Evolutionary conservation across 2,113 vertebrate species (phyloP).

Genomic region (Lycaon pictus): DNA sequence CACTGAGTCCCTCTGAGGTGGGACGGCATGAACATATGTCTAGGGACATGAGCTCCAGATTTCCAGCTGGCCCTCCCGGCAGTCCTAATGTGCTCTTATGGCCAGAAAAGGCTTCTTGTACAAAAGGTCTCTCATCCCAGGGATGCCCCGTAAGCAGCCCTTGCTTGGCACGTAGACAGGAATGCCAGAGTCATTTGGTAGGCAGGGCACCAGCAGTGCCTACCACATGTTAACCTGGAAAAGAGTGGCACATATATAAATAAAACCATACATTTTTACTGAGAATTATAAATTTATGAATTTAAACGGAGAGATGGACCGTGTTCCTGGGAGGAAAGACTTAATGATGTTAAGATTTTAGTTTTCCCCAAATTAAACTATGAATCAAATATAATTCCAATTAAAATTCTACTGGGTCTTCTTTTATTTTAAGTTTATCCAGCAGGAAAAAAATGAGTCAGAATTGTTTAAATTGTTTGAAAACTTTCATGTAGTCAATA

Average conservation of each 20-base stretch:
- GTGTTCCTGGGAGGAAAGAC: conserved; percentile 55
- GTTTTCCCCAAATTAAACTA: conserved; percentile 70
- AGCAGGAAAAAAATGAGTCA: conserved; percentile 38
- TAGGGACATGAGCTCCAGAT: background rate
- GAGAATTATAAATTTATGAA: conserved; percentile 51
- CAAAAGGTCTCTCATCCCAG: background rate
- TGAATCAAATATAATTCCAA: conserved; percentile 68
- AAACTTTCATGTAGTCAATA: background rate
- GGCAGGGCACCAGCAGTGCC: background rate
- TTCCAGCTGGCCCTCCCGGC: background rate
- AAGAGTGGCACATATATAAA: background rate
- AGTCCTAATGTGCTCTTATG: background rate
- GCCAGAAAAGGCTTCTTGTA: background rate
- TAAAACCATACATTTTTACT: conserved; percentile 31
- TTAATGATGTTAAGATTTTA: conserved; percentile 75
- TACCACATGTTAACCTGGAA: background rate
- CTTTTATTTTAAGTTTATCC: conserved; percentile 34
- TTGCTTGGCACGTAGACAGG: background rate
- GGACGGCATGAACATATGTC: background rate
- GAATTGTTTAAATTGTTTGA: background rate
- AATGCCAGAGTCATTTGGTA: background rate
- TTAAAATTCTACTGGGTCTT: conserved; percentile 49
- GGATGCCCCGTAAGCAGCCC: background rate
- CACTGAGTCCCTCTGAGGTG: background rate
- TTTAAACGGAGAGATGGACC: conserved; percentile 63